Conservation (phyloP, 2,888 invertebrate species). For the Drosophila acutilabella region DNA sequence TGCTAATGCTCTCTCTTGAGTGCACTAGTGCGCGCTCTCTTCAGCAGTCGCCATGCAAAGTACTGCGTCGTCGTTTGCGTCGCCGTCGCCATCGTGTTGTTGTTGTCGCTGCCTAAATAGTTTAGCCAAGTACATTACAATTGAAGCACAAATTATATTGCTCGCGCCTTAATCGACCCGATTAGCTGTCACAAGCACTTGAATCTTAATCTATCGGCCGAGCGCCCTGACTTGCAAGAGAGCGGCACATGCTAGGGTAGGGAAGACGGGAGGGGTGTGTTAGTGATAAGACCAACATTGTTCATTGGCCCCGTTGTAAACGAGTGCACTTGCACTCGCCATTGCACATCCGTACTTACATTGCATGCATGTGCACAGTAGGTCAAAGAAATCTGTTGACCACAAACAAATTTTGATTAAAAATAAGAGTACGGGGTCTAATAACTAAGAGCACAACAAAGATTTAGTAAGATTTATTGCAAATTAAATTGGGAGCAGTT, state of each 20-base stretch:
- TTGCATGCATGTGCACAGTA: background rate
- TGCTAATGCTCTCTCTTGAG: background rate
- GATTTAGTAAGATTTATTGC: background rate
- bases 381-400: background rate
- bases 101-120: conserved; percentile 28
- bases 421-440: too few species aligned
- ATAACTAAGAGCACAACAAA: background rate
- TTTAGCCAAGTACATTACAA: conserved; percentile 49
- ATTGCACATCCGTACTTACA: conserved; percentile 7
- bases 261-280: background rate
- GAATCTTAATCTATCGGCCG: conserved; percentile 54
- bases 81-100: conserved; percentile 4
- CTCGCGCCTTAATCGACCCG: conserved; percentile 56
- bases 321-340: conserved; percentile 67
- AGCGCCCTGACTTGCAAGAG: background rate
- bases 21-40: background rate
- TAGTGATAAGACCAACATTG: conserved; percentile 60
- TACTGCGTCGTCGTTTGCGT: conserved; percentile 9
- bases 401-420: background rate
- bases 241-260: conserved; percentile 28
- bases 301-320: conserved; percentile 52
- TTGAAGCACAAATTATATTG: conserved; percentile 46
- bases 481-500: background rate
- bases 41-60: conserved; percentile 22
- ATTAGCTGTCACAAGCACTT: conserved; percentile 66